Conservation (phyloP, 30 jellyfish, hydroid and myxozoan genomes). For the Cassiopea andromeda region DNA sequence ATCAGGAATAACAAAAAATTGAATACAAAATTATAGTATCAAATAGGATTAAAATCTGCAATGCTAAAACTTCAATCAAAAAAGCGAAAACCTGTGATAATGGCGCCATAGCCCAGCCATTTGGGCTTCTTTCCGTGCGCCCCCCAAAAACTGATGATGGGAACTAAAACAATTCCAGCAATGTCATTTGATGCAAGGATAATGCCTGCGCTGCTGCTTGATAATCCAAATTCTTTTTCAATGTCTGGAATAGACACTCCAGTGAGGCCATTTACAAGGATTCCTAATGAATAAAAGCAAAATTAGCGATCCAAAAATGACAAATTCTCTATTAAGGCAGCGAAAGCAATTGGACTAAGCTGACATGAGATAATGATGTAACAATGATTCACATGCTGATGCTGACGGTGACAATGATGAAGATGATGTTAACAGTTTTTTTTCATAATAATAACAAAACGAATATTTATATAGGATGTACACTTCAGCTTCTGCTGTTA, state of each 20-base stretch:
- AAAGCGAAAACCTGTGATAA: constrained; percentile 62
- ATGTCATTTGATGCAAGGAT: constrained; percentile 86
- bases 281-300: constrained; percentile 3
- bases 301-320: not conserved
- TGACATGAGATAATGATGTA: too few relatives aligned
- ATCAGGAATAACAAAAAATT: too few relatives aligned
- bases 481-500: too few relatives aligned
- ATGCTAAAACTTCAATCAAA: not conserved
- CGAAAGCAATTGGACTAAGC: too few relatives aligned
- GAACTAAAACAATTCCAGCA: constrained; percentile 83
- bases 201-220: constrained; percentile 79
- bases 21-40: too few relatives aligned
- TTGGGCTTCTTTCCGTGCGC: constrained; percentile 76
- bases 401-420: too few relatives aligned
- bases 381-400: too few relatives aligned
- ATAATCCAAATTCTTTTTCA: constrained; percentile 89
- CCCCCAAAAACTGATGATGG: constrained; percentile 87
- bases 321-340: too few relatives aligned
- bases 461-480: too few relatives aligned
- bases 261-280: constrained; percentile 69
- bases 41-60: too few relatives aligned
- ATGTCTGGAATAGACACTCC: constrained; percentile 71
- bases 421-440: too few relatives aligned
- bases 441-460: too few relatives aligned
- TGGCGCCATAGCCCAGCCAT: constrained; percentile 82